These are phyloP conservation scores for Myodes glareolus DNA, from an alignment of 2,113 vertebrate genomes.

Conservation along the genomic window DNA sequence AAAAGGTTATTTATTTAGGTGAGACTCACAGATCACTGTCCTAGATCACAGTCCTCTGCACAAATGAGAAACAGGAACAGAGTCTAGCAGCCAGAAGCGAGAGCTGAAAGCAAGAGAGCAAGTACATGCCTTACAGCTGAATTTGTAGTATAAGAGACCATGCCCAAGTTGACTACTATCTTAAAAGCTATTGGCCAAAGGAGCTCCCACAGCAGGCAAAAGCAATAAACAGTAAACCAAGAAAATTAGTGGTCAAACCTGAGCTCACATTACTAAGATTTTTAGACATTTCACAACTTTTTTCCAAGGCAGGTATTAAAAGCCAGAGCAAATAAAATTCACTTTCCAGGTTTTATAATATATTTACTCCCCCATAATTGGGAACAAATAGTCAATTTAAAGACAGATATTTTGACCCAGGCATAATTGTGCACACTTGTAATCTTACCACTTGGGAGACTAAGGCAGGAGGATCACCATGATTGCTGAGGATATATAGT, in stretches of 20 bases:
- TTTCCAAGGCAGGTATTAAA: conserved; percentile 36
- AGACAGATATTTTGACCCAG: neutral
- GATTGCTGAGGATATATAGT: neutral
- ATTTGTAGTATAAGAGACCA: too few relatives aligned
- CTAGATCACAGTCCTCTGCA: too few relatives aligned
- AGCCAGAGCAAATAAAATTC: conserved; percentile 45
- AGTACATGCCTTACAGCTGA: too few relatives aligned
- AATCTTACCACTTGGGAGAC: neutral
- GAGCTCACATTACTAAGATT: conserved; percentile 40
- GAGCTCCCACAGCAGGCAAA: conserved; percentile 11
- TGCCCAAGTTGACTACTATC: too few relatives aligned
- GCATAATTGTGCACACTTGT: neutral
- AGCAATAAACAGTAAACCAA: conserved; percentile 25
- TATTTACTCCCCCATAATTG: conserved; percentile 9
- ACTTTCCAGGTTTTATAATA: conserved; percentile 38
- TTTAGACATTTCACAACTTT: conserved; percentile 20
- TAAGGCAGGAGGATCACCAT: neutral
- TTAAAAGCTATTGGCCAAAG: too few relatives aligned
- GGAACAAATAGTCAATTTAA: neutral
- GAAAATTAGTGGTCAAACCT: conserved; percentile 43
- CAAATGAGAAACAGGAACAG: too few relatives aligned
- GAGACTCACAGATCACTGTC: too few relatives aligned
- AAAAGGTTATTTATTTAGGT: too few relatives aligned
- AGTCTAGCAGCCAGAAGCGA: too few relatives aligned
- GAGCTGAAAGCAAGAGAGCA: too few relatives aligned